phyloP scores from a whole-genome alignment of 1,140 invertebrate species.

The Orussus abietinus region DNA sequence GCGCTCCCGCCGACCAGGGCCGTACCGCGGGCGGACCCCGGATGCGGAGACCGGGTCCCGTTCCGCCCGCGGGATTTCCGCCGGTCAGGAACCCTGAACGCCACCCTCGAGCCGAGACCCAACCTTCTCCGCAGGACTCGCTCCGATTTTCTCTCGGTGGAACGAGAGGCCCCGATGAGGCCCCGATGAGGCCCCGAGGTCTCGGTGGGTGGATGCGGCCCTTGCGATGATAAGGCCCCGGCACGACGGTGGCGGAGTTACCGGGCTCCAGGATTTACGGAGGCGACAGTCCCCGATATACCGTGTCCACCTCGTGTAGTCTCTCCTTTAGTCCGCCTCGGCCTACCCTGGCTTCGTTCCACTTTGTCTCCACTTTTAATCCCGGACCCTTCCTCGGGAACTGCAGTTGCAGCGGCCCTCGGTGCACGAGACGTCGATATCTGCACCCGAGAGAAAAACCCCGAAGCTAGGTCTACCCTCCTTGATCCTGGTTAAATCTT shows the following conservation, averaged over 20 bases:
- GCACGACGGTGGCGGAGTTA: slow-evolving; percentile 33
- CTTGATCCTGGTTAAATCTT: no score
- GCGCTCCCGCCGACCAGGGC: slow-evolving; percentile 31
- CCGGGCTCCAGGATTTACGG: slow-evolving; percentile 33
- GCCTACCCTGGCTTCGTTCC: no score
- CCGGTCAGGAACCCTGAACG: not conserved
- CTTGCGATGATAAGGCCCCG: slow-evolving; percentile 33
- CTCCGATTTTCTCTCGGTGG: not conserved
- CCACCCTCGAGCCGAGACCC: no score
- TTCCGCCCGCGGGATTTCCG: not conserved
- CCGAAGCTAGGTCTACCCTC: no score
- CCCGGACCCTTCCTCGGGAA: slow-evolving; percentile 18
- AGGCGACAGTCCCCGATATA: slow-evolving; percentile 37
- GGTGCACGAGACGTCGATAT: slow-evolving; percentile 23
- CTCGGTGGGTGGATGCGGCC: slow-evolving; percentile 26
- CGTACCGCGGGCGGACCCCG: slow-evolving; percentile 19
- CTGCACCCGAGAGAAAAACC: no score
- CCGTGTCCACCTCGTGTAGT: slow-evolving; percentile 21
- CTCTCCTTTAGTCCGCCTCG: not conserved
- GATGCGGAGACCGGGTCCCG: not conserved
- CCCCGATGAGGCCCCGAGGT: slow-evolving; percentile 2
- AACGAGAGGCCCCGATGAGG: not conserved
- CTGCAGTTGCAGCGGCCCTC: no score
- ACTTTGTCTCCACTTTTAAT: no score
- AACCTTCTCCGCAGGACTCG: not conserved